Evolutionary conservation across 2,797 vertebrate genomes (phyloP), one percentile per base, ranked within the genome.

Genomic region (Uromys caudimaculatus): DNA sequence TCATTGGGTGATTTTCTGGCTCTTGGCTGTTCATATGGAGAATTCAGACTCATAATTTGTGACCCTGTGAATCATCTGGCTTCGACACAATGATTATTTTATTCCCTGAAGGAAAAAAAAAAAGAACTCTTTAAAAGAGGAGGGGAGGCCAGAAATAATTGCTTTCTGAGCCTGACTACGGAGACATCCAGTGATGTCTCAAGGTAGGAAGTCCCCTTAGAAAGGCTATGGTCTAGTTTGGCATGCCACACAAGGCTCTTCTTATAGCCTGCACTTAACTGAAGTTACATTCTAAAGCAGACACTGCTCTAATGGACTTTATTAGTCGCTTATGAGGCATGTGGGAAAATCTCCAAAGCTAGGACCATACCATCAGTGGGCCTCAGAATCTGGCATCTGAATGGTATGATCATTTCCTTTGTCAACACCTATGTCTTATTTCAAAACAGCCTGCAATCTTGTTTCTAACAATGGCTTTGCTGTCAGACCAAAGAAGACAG

Each of bases 361-460:
- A 62, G 41, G 67, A 85, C 23, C 35, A 60, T 8, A 3, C 8
- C 84, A 73, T 67, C 93, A 87, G 56, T 23, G 19, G 8, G 44
- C 58, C 13, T 54, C 5, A 76, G 1, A 91, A 91, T 38, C 62
- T 84, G 67, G 85, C 60, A 79, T 95, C 78, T 89, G 44, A 71
- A 60, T 14, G 23, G 52, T n/a, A n/a, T n/a, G n/a, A n/a, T 92
- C 81, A n/a, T 94, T 97, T 95, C 93, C 88, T 91, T 92, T 90
- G 79, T 93, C 24, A 64, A 77, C 76, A 90, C 1, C n/a, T 0
- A 44, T 47, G 35, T 96, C 88, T 44, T 89, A 88, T 97, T 98
- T 95, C 69, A 94, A 93, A 71, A 88, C 56, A 98, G 92, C 24
- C 62, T 19, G 71, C 27, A 0, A 1, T 16, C 88, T 92, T 32